A percentile compares a stretch with the other conserved stretches of the same genome.
phyloP scores from a whole-genome alignment of 2,797 vertebrate species.

The Muscicapa striata region DNA sequence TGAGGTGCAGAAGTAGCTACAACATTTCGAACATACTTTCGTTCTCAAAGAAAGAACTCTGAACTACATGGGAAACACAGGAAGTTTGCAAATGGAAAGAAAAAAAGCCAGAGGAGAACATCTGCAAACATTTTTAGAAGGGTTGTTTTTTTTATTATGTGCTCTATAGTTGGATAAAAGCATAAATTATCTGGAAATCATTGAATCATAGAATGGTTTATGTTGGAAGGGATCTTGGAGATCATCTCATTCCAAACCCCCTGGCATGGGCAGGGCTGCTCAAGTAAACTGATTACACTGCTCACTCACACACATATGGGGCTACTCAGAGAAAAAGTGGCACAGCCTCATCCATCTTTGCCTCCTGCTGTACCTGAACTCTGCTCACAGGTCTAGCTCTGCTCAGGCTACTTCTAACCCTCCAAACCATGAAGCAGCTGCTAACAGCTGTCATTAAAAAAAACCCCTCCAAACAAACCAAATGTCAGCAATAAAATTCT shows the following conservation, averaged over 20 bases:
- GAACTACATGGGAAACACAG: not conserved
- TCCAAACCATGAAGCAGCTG: conserved; percentile 37
- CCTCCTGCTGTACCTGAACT: conserved; percentile 4
- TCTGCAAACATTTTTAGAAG: conserved; percentile 34
- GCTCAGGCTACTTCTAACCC: not conserved
- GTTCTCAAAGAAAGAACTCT: not conserved
- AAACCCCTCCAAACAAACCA: not conserved
- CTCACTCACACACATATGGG: not conserved
- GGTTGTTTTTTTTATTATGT: not conserved
- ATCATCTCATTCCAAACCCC: not conserved
- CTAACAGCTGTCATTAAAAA: conserved; percentile 38
- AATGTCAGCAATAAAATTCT: conserved; percentile 51
- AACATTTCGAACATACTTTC: not conserved
- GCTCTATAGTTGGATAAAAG: not conserved
- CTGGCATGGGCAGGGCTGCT: not conserved
- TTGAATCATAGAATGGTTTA: not conserved
- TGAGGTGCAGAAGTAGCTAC: not conserved
- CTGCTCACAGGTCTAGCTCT: not conserved
- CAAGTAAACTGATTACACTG: not conserved
- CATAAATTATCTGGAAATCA: conserved; percentile 28
- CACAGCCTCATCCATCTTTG: not conserved
- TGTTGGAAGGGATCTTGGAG: not conserved
- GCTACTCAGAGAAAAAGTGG: not conserved
- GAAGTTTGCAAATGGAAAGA: conserved; percentile 6
- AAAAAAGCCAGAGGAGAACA: not conserved